A percentile compares a stretch with the other conserved stretches of the same genome.
phyloP scores from a whole-genome alignment of 2,113 vertebrate species.

The Taurulus bubalis region DNA sequence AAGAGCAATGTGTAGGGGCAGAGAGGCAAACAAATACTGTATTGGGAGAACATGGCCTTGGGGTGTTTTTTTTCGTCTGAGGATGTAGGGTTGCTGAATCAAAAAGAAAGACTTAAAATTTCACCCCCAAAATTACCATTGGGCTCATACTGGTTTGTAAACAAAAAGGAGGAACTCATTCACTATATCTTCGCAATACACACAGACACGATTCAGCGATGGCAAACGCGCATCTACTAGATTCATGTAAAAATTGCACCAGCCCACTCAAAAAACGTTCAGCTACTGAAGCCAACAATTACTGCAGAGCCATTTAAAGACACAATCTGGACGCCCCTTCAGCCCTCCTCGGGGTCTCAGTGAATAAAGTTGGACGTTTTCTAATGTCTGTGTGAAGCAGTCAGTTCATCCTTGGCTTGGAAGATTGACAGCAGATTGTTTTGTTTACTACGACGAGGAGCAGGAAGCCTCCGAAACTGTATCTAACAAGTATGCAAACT shows the following conservation, averaged over 20 bases:
- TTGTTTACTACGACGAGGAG: conserved; percentile 4
- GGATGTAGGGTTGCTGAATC: not conserved
- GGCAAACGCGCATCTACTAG: not conserved
- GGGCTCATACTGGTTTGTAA: not conserved
- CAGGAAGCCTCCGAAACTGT: conserved; percentile 28
- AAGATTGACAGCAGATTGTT: conserved; percentile 8
- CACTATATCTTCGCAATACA: not conserved
- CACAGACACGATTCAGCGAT: not conserved
- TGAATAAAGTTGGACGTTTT: not conserved
- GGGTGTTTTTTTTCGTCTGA: not conserved
- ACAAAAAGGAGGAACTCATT: not conserved
- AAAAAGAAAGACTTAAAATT: not conserved
- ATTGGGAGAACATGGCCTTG: not conserved
- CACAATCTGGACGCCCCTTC: not conserved
- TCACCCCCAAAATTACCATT: not conserved
- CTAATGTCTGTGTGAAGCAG: not conserved
- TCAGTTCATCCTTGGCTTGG: conserved; percentile 15
- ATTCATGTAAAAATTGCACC: conserved; percentile 10
- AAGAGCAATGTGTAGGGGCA: not conserved
- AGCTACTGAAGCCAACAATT: not conserved
- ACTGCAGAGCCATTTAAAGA: conserved; percentile 2
- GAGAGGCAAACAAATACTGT: not conserved
- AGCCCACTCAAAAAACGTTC: not conserved
- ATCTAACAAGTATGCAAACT: conserved; percentile 31
- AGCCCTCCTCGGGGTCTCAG: not conserved